Evolutionary conservation across 1,140 invertebrate genomes (phyloP).

Genomic region (Sinonovacula constricta): DNA sequence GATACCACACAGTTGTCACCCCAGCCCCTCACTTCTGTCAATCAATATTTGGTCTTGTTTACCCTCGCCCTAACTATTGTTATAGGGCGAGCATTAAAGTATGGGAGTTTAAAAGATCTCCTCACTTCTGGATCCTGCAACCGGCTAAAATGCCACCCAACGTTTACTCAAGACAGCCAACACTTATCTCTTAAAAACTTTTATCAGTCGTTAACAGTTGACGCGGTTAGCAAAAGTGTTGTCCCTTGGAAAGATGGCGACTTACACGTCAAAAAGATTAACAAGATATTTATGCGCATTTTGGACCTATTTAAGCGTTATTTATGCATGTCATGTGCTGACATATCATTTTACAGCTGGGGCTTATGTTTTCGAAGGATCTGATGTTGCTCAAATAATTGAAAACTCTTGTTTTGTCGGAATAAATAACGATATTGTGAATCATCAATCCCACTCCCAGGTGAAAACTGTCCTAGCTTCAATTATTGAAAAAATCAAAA

Average conservation of each 20-base stretch:
- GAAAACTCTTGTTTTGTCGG: slow-evolving; percentile 42
- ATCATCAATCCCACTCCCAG: not conserved
- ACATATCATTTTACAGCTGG: not conserved
- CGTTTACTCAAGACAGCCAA: no score
- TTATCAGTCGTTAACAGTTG: no score
- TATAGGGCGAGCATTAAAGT: no score
- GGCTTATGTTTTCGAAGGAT: slow-evolving; percentile 28
- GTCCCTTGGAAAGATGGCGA: slow-evolving; percentile 31
- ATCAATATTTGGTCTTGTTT: no score
- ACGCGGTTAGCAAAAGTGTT: no score
- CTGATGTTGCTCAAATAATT: slow-evolving; percentile 17
- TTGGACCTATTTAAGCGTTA: not conserved
- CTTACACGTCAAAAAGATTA: slow-evolving; percentile 22
- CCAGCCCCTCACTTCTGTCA: no score
- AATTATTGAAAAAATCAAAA: not conserved
- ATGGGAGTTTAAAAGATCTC: no score
- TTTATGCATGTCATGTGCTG: not conserved
- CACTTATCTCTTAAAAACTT: no score
- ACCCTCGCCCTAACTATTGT: no score
- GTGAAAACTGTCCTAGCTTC: not conserved
- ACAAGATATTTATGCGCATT: slow-evolving; percentile 5
- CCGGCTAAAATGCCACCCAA: no score
- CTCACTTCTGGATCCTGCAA: no score
- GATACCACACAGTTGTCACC: no score
- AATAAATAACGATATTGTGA: not conserved